phyloP scores from a whole-genome alignment of 2,888 invertebrate genomes.

The Cetonia aurata region DNA sequence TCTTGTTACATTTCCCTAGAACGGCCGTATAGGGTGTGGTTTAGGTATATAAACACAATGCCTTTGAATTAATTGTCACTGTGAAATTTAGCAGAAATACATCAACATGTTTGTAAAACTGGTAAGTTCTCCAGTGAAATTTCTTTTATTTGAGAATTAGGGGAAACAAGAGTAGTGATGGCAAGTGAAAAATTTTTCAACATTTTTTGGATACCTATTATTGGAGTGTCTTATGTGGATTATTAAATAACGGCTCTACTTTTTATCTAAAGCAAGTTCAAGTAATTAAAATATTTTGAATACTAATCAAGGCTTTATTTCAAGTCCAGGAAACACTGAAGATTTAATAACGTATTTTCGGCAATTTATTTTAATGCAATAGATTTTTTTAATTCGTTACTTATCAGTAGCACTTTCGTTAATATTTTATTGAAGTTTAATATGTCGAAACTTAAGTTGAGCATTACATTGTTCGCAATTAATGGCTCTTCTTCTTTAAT shows the following conservation, averaged over 20 bases:
- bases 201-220: slow-evolving; percentile 30
- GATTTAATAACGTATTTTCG: too few relatives aligned
- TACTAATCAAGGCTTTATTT: too few relatives aligned
- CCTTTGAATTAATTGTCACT: slow-evolving; percentile 60
- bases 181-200: slow-evolving; percentile 32
- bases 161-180: slow-evolving; percentile 21
- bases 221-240: slow-evolving; percentile 5
- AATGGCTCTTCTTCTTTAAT: too few relatives aligned
- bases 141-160: slow-evolving; percentile 22
- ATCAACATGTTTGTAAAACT: slow-evolving; percentile 66
- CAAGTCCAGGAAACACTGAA: too few relatives aligned
- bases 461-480: too few relatives aligned
- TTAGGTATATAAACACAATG: slow-evolving; percentile 60
- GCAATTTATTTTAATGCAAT: too few relatives aligned
- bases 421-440: too few relatives aligned
- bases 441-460: too few relatives aligned
- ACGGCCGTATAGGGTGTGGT: slow-evolving; percentile 63
- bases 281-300: background rate
- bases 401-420: too few relatives aligned
- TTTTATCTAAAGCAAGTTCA: background rate
- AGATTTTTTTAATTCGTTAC: too few relatives aligned
- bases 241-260: slow-evolving; percentile 3
- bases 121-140: slow-evolving; percentile 58
- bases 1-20: slow-evolving; percentile 63
- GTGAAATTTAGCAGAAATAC: slow-evolving; percentile 59